Percentiles rank a stretch among this genome's conserved stretches.
Evolutionary conservation across 2,888 invertebrate species (phyloP).

Genomic region (Amphiduros pacificus): DNA sequence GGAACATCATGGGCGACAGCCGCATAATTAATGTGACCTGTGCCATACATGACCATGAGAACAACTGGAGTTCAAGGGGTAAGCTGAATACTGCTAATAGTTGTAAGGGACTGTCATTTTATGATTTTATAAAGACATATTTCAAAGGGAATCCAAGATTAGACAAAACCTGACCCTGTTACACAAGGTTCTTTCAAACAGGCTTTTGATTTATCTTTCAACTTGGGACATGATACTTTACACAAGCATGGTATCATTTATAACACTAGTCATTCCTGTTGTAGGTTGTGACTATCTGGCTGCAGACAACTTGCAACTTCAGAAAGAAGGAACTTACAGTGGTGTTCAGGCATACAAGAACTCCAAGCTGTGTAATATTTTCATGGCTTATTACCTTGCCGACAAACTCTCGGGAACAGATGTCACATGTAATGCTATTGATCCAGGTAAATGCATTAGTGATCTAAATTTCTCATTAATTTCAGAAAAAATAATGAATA

Average conservation of each 20-base stretch:
- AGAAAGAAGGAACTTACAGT: conserved; percentile 31
- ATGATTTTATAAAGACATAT: no score
- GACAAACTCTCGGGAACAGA: conserved; percentile 26
- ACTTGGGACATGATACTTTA: no score
- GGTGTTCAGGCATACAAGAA: conserved; percentile 37
- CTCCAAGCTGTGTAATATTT: conserved; percentile 33
- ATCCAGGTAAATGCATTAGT: conserved; percentile 27
- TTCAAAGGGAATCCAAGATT: no score
- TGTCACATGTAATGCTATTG: conserved; percentile 29
- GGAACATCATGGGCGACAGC: conserved; percentile 29
- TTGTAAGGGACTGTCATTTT: not conserved
- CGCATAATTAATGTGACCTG: conserved; percentile 33
- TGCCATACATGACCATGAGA: conserved; percentile 28
- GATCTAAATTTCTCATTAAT: not conserved
- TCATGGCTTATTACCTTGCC: conserved; percentile 31
- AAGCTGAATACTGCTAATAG: not conserved
- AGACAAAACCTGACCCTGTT: no score
- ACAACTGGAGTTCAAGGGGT: conserved; percentile 16
- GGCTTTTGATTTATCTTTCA: no score
- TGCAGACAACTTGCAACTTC: conserved; percentile 30
- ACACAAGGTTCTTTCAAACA: no score
- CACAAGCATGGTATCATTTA: no score
- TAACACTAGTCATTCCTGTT: no score
- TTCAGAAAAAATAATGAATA: no score
- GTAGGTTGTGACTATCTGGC: conserved; percentile 28